Base-by-base conservation (phyloP, 2,888 invertebrate species). In the Dicycla oo region DNA sequence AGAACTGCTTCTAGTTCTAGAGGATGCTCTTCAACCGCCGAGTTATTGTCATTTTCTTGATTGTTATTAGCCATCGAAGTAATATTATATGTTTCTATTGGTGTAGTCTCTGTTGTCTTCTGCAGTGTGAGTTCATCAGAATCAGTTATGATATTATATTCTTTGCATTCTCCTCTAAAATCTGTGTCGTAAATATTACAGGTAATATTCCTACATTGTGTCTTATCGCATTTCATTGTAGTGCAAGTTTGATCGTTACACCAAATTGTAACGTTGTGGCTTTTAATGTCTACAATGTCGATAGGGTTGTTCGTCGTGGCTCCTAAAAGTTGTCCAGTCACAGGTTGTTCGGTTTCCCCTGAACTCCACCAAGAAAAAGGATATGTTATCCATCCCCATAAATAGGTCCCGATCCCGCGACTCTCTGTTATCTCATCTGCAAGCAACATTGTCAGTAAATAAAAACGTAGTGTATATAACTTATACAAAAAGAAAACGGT, bases 171-270 rank as follows among this genome's bases (percentile, higher is more conserved):
- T 13, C 96, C 96, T 61, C 86, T 92, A 73, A 95, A 86, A 80
- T 96, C 90, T 0, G 96, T 96, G 69, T 96, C 96, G 83, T 96
- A 96, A 82, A 96, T 92, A 75, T 91, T 96, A 82, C 96, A 96
- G 11, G 94, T 94, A 54, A 92, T 86, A 70, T 95, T 95, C 15
- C 83, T 89, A 83, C 96, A 96, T 8, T 92, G 91, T 23, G 83
- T 85, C 70, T 87, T 91, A 73, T 93, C 91, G 80, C 96, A 96
- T 80, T 91, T 94, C 91, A 93, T 93, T 10, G 94, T 96, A 3
- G 93, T 96, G 79, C 96, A 96, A 6, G 92, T 96, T 87, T 96
- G 96, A 54, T 96, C 95, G 86, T 95, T 93, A 84, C 96, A 96
- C 93, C 92, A 94, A 18, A 96, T 91, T 3, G 94, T 94, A 3